phyloP scores from a whole-genome alignment of 2,113 vertebrate species.

The Ifrita kowaldi region DNA sequence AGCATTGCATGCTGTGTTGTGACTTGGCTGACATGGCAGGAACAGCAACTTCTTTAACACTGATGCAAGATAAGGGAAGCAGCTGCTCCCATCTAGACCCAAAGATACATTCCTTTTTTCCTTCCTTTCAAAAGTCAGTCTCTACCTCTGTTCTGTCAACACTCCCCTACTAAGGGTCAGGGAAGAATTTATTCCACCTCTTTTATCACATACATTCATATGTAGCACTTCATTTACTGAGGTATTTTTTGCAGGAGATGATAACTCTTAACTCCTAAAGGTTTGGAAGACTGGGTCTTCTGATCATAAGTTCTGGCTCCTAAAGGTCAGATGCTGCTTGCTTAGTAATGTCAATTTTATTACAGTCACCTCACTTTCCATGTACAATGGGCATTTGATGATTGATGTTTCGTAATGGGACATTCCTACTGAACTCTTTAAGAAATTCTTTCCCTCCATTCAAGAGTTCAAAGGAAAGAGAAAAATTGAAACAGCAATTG shows the following conservation, averaged over 20 bases:
- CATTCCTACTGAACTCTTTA: constrained; percentile 54
- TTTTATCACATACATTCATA: constrained; percentile 51
- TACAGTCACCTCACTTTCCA: constrained; percentile 62
- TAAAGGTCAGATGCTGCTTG: constrained; percentile 66
- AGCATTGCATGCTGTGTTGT: not conserved
- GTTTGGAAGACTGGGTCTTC: constrained; percentile 30
- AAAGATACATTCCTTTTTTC: not conserved
- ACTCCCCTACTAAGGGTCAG: constrained; percentile 32
- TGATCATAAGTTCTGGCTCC: constrained; percentile 39
- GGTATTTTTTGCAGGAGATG: constrained; percentile 24
- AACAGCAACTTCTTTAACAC: constrained; percentile 46
- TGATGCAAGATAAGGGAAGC: constrained; percentile 36
- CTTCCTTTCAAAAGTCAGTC: constrained; percentile 27
- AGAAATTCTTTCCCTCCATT: constrained; percentile 50
- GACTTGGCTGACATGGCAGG: constrained; percentile 20
- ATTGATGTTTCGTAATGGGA: constrained; percentile 49
- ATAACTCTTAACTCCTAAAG: constrained; percentile 59
- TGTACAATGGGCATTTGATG: constrained; percentile 39
- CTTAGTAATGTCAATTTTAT: constrained; percentile 60
- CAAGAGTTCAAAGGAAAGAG: constrained; percentile 67
- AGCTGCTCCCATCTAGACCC: constrained; percentile 21
- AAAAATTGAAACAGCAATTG: constrained; percentile 55
- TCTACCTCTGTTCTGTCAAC: constrained; percentile 66
- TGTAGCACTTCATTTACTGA: constrained; percentile 70
- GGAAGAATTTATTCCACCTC: constrained; percentile 45